phyloP scores from a whole-genome alignment of 2,113 vertebrate genomes.

The Tachuris rubrigastra region DNA sequence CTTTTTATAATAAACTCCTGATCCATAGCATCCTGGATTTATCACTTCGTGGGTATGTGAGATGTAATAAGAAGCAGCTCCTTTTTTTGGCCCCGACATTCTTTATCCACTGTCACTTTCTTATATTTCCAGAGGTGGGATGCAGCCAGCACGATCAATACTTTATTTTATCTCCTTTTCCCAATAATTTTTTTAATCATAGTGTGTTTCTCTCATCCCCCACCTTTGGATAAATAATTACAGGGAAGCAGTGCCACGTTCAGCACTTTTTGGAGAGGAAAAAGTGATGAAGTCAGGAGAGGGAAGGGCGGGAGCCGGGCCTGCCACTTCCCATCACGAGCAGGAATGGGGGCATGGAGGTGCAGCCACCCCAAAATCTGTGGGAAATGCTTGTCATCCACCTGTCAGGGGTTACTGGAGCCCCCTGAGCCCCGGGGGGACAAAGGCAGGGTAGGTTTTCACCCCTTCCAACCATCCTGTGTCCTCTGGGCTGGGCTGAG shows the following conservation, averaged over 20 bases:
- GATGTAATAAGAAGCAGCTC: conserved; percentile 24
- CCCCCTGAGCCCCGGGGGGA: fast-evolving
- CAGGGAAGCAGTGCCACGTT: neutral
- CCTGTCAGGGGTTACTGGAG: neutral
- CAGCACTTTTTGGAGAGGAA: neutral
- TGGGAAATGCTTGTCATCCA: fast-evolving
- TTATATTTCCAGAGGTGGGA: conserved; percentile 25
- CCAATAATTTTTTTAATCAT: conserved; percentile 65
- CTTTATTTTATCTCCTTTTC: conserved; percentile 58
- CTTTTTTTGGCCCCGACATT: neutral
- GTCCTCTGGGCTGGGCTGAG: neutral
- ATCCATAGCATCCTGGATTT: neutral
- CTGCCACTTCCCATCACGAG: fast-evolving
- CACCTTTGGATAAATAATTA: conserved; percentile 30
- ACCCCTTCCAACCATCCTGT: neutral
- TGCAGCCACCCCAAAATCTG: neutral
- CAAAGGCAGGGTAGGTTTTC: neutral
- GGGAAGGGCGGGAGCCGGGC: neutral
- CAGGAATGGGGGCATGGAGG: fast-evolving
- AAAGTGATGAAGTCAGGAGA: neutral
- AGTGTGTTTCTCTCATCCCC: neutral
- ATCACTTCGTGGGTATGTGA: neutral
- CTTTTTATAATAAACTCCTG: neutral
- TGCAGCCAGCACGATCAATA: conserved; percentile 14
- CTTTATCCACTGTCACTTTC: conserved; percentile 39